Base-by-base conservation (phyloP, 2,797 vertebrate genomes). In the Parauchenoglanis ngamensis region DNA sequence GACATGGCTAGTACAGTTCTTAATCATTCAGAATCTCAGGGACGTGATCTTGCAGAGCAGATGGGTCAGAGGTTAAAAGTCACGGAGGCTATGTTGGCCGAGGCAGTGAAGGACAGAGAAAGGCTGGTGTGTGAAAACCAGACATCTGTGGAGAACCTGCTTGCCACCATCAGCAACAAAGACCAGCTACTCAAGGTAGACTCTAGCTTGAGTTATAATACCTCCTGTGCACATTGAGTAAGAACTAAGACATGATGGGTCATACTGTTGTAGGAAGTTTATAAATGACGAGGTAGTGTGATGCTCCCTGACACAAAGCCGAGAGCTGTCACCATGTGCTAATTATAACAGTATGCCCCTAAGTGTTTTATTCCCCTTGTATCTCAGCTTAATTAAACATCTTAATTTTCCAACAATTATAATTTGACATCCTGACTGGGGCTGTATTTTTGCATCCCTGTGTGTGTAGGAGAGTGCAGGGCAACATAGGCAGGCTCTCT, bases 41-140 rank as follows among this genome's bases (percentile, higher is more conserved):
- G 92, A 25, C 90, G 86, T 61, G 95, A 95, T 90, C 89, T 96
- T 0, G 94, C 93, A 15, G 95, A 96, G 57, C 96, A 96, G 87
- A 95, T 96, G 95, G 92, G 93, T 85, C 95, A 96, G 89, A 95
- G 95, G 93, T 93, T 96, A 89, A 96, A 96, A 90, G 92, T 96
- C 61, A 94, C 94, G 0, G 96, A 97, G 88, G 92, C 92, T 0
- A 95, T 95, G 95, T 82, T 97, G 86, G 91, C 95, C 4, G 95
- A 96, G 90, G 94, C 94, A 3, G 92, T 96, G 77, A 96, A 95
- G 90, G 95, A 95, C 91, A 93, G 95, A 88, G 95, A 96, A 79
- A 93, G 94, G 85, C 93, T 96, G 79, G 92, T 96, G 49, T 88
- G 91, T 49, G 96, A 96, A 89, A 96, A 97, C 65, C 94, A 96